Evolutionary conservation across 2,113 vertebrate genomes (phyloP).

Genomic region (Bos taurus): DNA sequence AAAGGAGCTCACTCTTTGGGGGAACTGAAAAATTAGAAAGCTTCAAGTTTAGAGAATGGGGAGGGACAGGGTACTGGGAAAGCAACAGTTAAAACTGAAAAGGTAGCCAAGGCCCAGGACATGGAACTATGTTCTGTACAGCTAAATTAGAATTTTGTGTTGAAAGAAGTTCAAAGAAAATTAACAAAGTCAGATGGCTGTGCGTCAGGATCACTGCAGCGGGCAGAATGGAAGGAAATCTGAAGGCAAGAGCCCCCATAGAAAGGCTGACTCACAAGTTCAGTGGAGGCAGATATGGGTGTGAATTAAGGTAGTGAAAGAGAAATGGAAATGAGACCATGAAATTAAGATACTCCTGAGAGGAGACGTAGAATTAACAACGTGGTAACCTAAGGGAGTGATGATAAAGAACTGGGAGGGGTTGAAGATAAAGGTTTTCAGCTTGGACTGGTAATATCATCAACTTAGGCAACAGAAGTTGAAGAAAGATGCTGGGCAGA

Average conservation of each 20-base stretch:
- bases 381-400: background rate
- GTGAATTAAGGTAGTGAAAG: background rate
- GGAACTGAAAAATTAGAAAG: background rate
- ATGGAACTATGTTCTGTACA: background rate
- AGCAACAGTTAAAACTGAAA: background rate
- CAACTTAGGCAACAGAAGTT: background rate
- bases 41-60: background rate
- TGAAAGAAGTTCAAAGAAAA: slow-evolving; percentile 5
- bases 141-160: background rate
- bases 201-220: background rate
- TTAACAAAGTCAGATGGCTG: background rate
- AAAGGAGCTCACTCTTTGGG: background rate
- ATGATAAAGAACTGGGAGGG: background rate
- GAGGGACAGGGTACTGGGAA: background rate
- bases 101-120: background rate
- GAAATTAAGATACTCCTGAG: background rate
- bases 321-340: background rate
- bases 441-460: background rate
- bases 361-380: background rate
- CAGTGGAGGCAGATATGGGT: background rate
- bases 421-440: background rate
- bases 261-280: background rate
- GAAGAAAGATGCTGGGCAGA: background rate
- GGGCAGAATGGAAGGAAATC: background rate
- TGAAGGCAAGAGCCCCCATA: background rate